Evolutionary conservation across 2,113 vertebrate genomes (phyloP).

Genomic region (Alces alces): DNA sequence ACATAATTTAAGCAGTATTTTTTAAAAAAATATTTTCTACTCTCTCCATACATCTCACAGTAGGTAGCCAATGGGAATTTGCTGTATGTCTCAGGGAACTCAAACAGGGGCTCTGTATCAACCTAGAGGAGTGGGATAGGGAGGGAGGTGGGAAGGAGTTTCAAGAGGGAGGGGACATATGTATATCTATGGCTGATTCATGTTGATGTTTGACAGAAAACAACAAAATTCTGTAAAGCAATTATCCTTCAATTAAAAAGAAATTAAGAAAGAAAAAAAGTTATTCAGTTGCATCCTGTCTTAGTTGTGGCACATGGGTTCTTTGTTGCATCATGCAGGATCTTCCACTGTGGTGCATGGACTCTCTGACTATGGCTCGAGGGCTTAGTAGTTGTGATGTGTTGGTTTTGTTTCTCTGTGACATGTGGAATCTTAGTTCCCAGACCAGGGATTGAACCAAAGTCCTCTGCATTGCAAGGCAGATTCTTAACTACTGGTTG

Average conservation of each 20-base stretch:
- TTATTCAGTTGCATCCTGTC: fast-evolving
- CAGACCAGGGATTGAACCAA: not conserved
- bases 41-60: not conserved
- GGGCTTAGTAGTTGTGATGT: not conserved
- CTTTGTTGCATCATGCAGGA: not conserved
- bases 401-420: not conserved
- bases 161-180: not conserved
- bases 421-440: not conserved
- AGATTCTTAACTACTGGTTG: not conserved
- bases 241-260: not conserved
- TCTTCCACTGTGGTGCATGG: not conserved
- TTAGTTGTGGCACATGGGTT: not conserved
- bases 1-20: not conserved
- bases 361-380: not conserved
- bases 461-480: not conserved
- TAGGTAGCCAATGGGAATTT: not conserved
- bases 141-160: not conserved
- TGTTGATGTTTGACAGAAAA: not conserved
- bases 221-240: not conserved
- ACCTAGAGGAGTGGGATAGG: not conserved
- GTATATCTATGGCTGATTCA: not conserved
- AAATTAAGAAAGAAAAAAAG: not conserved
- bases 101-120: not conserved
- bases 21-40: not conserved
- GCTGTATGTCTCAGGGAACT: not conserved